Evolutionary conservation across 1,140 invertebrate species (phyloP).

Genomic region (Pseudomyrmex concolor): DNA sequence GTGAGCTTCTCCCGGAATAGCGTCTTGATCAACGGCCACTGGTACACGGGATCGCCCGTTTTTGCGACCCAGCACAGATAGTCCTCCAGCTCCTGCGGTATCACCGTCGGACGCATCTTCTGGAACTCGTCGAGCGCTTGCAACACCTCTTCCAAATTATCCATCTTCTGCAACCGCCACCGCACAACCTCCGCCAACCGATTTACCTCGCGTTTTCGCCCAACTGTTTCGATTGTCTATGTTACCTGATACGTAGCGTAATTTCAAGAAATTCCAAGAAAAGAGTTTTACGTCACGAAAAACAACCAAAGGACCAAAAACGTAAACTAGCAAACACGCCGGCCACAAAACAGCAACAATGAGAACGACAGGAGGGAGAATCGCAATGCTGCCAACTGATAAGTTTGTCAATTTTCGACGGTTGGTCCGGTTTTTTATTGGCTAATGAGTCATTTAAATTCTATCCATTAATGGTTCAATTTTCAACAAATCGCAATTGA

Average conservation of each 20-base stretch:
- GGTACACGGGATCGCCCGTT: conserved; percentile 97
- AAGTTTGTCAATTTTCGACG: too few relatives aligned
- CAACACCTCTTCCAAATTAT: conserved; percentile 93
- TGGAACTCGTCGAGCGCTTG: conserved; percentile 94
- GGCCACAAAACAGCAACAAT: conserved; percentile 74
- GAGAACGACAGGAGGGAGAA: conserved; percentile 58
- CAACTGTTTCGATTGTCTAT: conserved; percentile 40
- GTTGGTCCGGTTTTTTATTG: too few relatives aligned
- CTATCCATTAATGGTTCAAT: too few relatives aligned
- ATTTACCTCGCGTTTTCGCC: conserved; percentile 19
- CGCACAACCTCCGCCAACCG: conserved; percentile 49
- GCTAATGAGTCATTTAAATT: too few relatives aligned
- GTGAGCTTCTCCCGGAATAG: conserved; percentile 95
- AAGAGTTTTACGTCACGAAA: conserved; percentile 42
- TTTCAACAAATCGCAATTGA: too few relatives aligned
- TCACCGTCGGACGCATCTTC: conserved; percentile 92
- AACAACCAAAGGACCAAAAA: conserved; percentile 69
- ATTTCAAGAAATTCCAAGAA: conserved; percentile 19
- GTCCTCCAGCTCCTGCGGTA: conserved; percentile 95
- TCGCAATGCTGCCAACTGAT: conserved; percentile 39
- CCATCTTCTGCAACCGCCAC: conserved; percentile 85
- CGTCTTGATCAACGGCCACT: conserved; percentile 94
- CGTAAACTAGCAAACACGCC: conserved; percentile 71
- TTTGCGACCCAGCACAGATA: conserved; percentile 96
- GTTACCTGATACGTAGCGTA: conserved; percentile 1